phyloP scores from a whole-genome alignment of 2,797 vertebrate species.

The Gastrophryne carolinensis region DNA sequence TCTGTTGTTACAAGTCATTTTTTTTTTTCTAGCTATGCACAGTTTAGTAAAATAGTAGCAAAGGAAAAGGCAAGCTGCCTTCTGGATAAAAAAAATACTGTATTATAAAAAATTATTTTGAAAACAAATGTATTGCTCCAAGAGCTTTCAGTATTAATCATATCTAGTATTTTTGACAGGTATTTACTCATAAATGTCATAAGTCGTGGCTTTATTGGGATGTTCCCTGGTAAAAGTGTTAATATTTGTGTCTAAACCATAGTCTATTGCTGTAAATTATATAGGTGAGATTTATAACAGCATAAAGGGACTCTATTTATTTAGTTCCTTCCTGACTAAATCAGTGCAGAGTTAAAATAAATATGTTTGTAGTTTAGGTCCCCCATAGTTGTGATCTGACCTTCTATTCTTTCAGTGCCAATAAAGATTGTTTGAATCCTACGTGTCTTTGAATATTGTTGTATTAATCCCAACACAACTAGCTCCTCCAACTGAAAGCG shows the following conservation, averaged over 20 bases:
- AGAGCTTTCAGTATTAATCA: constrained; percentile 74
- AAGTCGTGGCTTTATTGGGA: constrained; percentile 51
- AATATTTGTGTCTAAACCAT: constrained; percentile 54
- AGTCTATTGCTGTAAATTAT: constrained; percentile 72
- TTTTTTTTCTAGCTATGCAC: constrained; percentile 71
- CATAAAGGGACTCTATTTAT: constrained; percentile 54
- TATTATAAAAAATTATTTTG: constrained; percentile 73
- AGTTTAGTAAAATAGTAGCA: constrained; percentile 68
- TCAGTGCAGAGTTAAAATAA: constrained; percentile 8
- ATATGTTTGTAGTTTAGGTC: constrained; percentile 7
- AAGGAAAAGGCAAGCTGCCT: constrained; percentile 41
- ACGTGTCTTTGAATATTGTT: not conserved
- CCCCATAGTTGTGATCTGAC: constrained; percentile 55
- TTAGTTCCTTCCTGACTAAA: constrained; percentile 6
- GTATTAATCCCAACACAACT: no score
- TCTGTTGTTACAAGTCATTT: constrained; percentile 65
- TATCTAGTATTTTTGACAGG: constrained; percentile 53
- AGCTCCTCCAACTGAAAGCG: no score
- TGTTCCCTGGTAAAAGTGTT: constrained; percentile 53
- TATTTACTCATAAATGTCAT: constrained; percentile 59
- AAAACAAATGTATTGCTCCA: constrained; percentile 70
- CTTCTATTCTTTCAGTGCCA: constrained; percentile 70
- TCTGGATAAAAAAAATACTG: constrained; percentile 63
- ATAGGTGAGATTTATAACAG: constrained; percentile 49
- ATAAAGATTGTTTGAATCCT: constrained; percentile 67